Evolutionary conservation across 2,888 invertebrate species (phyloP).

Genomic region (Punctoribates punctum): DNA sequence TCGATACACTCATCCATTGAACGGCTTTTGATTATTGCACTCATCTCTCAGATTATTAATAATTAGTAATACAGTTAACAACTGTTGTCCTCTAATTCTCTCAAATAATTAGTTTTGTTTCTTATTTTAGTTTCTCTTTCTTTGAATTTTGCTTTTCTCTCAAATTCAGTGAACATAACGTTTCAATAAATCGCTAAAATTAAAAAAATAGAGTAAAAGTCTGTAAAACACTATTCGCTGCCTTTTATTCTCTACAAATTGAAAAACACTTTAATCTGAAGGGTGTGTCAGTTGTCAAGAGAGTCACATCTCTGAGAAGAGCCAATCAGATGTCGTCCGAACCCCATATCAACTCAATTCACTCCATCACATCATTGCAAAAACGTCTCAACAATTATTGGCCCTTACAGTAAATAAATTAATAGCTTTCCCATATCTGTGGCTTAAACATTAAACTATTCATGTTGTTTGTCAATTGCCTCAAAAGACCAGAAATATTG

Average conservation of each 20-base stretch:
- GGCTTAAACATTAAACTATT: neutral
- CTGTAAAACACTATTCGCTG: neutral
- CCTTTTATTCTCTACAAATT: neutral
- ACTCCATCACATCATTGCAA: neutral
- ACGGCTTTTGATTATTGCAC: neutral
- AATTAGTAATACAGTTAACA: neutral
- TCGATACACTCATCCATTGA: conserved; percentile 1
- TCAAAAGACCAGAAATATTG: neutral
- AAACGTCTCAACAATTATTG: neutral
- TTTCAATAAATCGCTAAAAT: neutral
- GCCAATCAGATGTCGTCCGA: neutral
- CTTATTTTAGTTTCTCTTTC: neutral
- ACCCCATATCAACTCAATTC: neutral
- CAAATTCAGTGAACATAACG: neutral
- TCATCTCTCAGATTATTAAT: neutral
- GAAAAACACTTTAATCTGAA: neutral
- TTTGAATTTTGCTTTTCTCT: neutral
- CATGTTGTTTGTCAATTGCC: neutral
- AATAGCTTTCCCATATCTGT: neutral
- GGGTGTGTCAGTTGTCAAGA: conserved; percentile 29
- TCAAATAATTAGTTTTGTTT: conserved; percentile 4
- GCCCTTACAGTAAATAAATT: neutral
- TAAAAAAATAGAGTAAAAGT: conserved; percentile 21
- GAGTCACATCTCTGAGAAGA: conserved; percentile 7
- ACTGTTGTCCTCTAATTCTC: neutral